phyloP scores from a whole-genome alignment of 53 echinoderm and acorn worm species.

The Astropecten irregularis region DNA sequence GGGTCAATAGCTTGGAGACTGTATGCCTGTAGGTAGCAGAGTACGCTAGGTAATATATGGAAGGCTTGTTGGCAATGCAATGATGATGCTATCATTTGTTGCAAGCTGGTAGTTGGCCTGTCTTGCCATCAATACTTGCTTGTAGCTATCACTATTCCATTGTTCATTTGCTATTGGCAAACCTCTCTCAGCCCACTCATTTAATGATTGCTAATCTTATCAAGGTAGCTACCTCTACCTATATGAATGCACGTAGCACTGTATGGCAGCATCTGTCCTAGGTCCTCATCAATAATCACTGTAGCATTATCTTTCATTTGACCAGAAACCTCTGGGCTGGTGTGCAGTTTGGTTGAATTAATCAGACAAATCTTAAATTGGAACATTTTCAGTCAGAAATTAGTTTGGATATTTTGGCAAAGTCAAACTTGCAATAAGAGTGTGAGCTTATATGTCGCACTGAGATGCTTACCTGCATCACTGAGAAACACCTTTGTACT shows the following conservation, averaged over 20 bases:
- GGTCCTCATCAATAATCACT: neutral
- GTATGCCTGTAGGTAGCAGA: constrained; percentile 10
- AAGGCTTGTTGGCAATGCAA: neutral
- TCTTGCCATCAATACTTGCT: constrained; percentile 33
- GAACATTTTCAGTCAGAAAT: too few species aligned
- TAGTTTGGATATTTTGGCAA: too few species aligned
- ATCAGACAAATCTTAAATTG: too few species aligned
- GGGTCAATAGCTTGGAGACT: constrained; percentile 10
- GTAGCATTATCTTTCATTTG: neutral
- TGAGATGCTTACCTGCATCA: too few species aligned
- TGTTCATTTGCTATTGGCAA: neutral
- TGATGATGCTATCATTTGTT: neutral
- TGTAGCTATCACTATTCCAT: neutral
- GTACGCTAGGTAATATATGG: neutral
- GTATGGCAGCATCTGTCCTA: too few species aligned
- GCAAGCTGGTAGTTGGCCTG: neutral
- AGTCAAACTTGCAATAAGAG: too few species aligned
- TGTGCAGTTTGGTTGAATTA: too few species aligned
- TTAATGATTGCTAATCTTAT: constrained; percentile 24
- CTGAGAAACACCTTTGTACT: too few species aligned
- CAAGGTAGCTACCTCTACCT: too few species aligned
- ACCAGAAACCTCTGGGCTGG: neutral
- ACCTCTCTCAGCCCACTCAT: constrained; percentile 17
- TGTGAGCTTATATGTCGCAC: too few species aligned
- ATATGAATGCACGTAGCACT: too few species aligned